Percentiles rank a stretch among this genome's conserved stretches.
Conservation (phyloP, 2,113 vertebrate genomes). For the Saccopteryx bilineata region DNA sequence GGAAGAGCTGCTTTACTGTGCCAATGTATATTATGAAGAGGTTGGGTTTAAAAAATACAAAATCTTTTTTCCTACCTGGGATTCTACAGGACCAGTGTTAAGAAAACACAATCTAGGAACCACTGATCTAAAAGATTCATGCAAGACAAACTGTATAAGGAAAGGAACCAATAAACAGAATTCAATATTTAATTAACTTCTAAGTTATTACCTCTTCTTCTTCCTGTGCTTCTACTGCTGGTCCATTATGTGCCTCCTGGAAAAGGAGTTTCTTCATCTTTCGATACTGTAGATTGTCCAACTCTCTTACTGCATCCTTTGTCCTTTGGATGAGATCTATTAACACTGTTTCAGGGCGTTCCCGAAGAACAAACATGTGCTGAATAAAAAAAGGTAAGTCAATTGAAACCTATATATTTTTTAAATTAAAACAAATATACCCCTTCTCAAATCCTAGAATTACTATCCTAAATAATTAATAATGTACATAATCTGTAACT, state of each 20-base stretch:
- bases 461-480: background rate
- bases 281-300: slow-evolving; percentile 99
- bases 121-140: slow-evolving; percentile 24
- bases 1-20: slow-evolving; percentile 11
- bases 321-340: slow-evolving; percentile 98
- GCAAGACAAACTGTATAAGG: background rate
- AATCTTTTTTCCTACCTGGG: background rate
- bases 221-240: slow-evolving; percentile 95
- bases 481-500: slow-evolving; percentile 21
- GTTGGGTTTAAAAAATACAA: background rate
- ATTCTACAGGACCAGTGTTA: slow-evolving; percentile 4
- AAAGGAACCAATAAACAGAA: slow-evolving; percentile 32
- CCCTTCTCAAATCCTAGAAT: slow-evolving; percentile 30
- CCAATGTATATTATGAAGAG: background rate
- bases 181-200: slow-evolving; percentile 53
- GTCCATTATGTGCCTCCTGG: slow-evolving; percentile 98
- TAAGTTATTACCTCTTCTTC: slow-evolving; percentile 94
- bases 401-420: background rate
- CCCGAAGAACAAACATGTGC: slow-evolving; percentile 98
- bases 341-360: slow-evolving; percentile 96
- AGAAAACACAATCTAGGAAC: slow-evolving; percentile 46
- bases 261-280: slow-evolving; percentile 99
- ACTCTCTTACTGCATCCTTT: slow-evolving; percentile 98
- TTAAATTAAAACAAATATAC: slow-evolving; percentile 14
- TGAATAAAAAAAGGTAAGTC: slow-evolving; percentile 77